Base-by-base conservation (phyloP, 37 sponge, comb jelly and placozoan genomes). In the Eunapius fragilis region DNA sequence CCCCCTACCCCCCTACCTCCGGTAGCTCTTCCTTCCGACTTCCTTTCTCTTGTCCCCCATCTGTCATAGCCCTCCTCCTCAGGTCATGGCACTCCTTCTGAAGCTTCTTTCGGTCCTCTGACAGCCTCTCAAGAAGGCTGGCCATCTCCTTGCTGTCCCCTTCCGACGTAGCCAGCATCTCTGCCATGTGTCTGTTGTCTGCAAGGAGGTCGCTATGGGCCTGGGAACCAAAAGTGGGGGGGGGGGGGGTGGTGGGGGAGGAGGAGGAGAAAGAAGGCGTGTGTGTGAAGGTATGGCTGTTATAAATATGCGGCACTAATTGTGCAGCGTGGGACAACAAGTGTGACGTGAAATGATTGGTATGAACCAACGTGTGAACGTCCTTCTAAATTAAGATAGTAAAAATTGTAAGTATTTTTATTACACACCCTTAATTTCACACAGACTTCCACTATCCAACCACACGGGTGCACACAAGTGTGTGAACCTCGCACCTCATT, bases 161-260 rank as follows among this genome's bases (percentile, higher is more conserved):
- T 48, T 96, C 91, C 25, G 89, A 71, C 25, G 75, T 84, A 31
- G 83, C 74, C 27, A 91, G 75, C 71, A 96, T 58, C 81, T 91
- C 80, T 0, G 91, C 88, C 93, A 93, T 86, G 17, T 77, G 77
- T 34, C 80, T 74, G 71, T 89, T 89, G 72, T 93, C 93, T 35
- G 72, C 31, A 5, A 86, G 70, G 9, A 86, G 48, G 71, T 86
- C 84, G 3, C 36, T 74, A 7, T 79, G 31, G 34, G 25, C 69
- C 86, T 86, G 23, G 28, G 76, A 22, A 13, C 47, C 34, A 27
- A 11, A 41, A 41, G 41, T 41, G 31, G 67, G 28, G 30, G 14
- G 27, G 67, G 30, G 67, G 26, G 4, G 78, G 13, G 33, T n/a
- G n/a, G n/a, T n/a, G n/a, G n/a, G n/a, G 14, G 27, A 80, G 30